Base-by-base conservation (phyloP, 2,888 invertebrate species). In the Ditylenchus weischeri region DNA sequence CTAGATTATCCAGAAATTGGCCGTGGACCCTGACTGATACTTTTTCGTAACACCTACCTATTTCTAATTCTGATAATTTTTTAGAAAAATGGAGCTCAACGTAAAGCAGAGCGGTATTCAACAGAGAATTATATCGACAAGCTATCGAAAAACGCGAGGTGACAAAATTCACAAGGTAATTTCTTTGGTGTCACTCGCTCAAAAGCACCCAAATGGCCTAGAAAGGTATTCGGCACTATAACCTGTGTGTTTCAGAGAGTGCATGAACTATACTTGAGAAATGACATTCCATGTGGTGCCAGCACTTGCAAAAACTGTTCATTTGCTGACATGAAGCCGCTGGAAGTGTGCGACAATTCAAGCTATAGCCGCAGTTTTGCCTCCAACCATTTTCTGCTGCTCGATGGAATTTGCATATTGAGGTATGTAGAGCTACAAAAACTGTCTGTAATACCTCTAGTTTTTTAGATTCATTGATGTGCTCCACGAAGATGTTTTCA, bases 241-340 rank as follows among this genome's bases (percentile, higher is more conserved):
- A 21, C 18, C 5, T 21, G 50, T 15, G 23, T 38, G 49, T 69
- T 79, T 69, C 50, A 81, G 81, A 69, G 74, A 36, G 75, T 77
- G 5, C 70, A 73, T 49, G 80, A 81, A 62, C 66, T 75, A n/a
- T 81, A 81, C 67, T 71, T 81, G 6, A 73, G 81, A 29, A 76
- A 75, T 43, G 79, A 79, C 65, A 69, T 79, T 50, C 68, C 78
- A 4, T 81, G 81, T 51, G 80, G 81, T 7, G 66, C 70, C 8
- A 50, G 62, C 21, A 43, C 64, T 13, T 76, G 76, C 65, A 57
- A 19, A 13, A 36, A 18, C 19, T 76, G 76, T 64, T 62, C 38
- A 10, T 48, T 43, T 15, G 51, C 54, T 43, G 64, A 71, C 35
- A 48, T 75, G 7, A 61, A 60, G 51, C 43, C 60, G 54, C 4